A percentile compares a stretch with the other conserved stretches of the same genome.
These are phyloP conservation scores for Leptinotarsa tumamoca DNA, from an alignment of 2,888 invertebrate genomes.

Conservation along the genomic window DNA sequence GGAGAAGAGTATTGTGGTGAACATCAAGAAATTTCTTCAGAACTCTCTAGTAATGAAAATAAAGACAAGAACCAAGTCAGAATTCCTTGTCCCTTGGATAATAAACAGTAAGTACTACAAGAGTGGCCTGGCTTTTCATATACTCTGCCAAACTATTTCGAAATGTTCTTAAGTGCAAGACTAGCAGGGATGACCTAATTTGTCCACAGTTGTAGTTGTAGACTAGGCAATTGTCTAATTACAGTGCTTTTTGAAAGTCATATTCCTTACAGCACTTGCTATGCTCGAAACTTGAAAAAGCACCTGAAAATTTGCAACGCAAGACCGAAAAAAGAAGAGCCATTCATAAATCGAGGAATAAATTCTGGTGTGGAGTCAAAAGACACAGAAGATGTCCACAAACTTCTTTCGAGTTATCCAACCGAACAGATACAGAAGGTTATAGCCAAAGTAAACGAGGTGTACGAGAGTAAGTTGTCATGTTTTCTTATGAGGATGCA, in stretches of 20 bases:
- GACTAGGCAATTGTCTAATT: too few species aligned
- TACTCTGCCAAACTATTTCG: too few species aligned
- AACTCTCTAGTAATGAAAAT: slow-evolving; percentile 59
- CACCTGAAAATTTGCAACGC: slow-evolving; percentile 83
- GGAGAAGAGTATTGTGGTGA: slow-evolving; percentile 80
- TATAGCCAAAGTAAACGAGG: slow-evolving; percentile 65
- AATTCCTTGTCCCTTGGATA: slow-evolving; percentile 79
- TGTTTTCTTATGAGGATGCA: background rate
- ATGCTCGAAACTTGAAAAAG: slow-evolving; percentile 74
- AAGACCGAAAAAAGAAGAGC: slow-evolving; percentile 67
- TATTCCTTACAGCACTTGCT: slow-evolving; percentile 72
- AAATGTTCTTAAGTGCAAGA: too few species aligned
- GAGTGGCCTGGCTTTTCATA: background rate
- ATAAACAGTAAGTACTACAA: slow-evolving; percentile 73
- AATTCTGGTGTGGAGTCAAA: slow-evolving; percentile 64
- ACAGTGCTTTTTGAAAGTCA: too few species aligned
- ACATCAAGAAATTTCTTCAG: slow-evolving; percentile 64
- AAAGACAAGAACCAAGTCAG: slow-evolving; percentile 61
- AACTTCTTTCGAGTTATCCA: slow-evolving; percentile 64
- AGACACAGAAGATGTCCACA: slow-evolving; percentile 45
- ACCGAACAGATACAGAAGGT: slow-evolving; percentile 62
- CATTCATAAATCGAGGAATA: slow-evolving; percentile 70
- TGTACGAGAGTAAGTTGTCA: slow-evolving; percentile 60
- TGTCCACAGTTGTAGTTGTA: too few species aligned
- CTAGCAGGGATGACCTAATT: too few species aligned